phyloP scores from a whole-genome alignment of 1,140 invertebrate species.

The Lucilia sericata region DNA sequence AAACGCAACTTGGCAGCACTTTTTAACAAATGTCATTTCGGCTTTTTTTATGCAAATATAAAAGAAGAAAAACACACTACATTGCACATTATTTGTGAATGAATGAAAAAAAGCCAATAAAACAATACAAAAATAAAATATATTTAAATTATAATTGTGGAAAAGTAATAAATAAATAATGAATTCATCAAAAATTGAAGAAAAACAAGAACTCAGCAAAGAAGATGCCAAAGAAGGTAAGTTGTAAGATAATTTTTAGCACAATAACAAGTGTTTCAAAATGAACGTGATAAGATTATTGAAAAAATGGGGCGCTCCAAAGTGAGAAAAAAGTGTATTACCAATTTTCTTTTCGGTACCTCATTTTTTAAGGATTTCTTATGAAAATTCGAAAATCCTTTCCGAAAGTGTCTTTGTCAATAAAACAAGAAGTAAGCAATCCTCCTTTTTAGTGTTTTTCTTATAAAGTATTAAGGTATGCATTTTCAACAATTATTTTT shows the following conservation, averaged over 20 bases:
- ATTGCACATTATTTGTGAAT: neutral
- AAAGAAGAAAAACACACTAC: neutral
- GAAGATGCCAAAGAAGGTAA: constrained; percentile 33
- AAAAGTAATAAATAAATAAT: neutral
- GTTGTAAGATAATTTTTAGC: neutral
- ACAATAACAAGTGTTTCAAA: neutral
- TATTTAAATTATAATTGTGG: neutral
- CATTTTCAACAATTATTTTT: neutral
- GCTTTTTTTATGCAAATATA: constrained; percentile 12
- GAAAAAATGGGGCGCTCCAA: constrained; percentile 1
- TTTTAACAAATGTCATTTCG: neutral
- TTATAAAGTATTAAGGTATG: constrained; percentile 47
- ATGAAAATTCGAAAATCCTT: too few relatives aligned
- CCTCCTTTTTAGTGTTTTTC: neutral
- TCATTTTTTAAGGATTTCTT: too few relatives aligned
- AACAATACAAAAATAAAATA: neutral
- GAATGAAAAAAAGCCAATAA: neutral
- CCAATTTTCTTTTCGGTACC: neutral
- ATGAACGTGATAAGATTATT: constrained; percentile 30
- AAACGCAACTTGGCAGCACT: constrained; percentile 2
- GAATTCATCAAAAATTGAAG: neutral
- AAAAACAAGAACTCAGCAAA: constrained; percentile 1
- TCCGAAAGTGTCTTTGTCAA: too few relatives aligned
- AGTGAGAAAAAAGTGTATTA: neutral
- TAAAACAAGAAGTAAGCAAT: neutral